These are phyloP conservation scores for Pogonocherus hispidulus DNA, from an alignment of 2,888 invertebrate genomes.

Conservation along the genomic window DNA sequence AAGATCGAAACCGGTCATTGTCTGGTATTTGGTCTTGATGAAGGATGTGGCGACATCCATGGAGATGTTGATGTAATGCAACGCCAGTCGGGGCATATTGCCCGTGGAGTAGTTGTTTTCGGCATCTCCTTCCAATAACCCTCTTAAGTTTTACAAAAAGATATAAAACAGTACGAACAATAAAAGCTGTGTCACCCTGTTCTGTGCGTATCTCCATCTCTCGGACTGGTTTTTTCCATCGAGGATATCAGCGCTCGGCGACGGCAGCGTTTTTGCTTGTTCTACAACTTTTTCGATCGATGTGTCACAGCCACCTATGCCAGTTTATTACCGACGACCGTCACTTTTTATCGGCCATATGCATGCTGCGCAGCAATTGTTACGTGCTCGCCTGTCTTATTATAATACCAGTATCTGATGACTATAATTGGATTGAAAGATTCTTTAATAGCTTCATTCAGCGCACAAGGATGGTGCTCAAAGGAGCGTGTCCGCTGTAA, in stretches of 20 bases:
- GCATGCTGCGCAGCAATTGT: slow-evolving; percentile 6
- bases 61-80: too few species aligned
- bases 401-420: neutral
- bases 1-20: too few species aligned
- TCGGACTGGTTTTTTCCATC: slow-evolving; percentile 58
- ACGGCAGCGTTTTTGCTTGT: slow-evolving; percentile 59
- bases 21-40: too few species aligned
- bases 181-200: too few species aligned
- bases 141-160: too few species aligned
- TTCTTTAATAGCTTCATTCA: neutral
- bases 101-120: too few species aligned
- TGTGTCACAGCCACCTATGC: slow-evolving; percentile 61
- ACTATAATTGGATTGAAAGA: neutral
- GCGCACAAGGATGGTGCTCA: neutral
- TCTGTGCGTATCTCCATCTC: slow-evolving; percentile 56
- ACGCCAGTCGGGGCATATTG: too few species aligned
- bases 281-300: slow-evolving; percentile 62
- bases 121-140: too few species aligned
- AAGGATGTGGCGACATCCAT: too few species aligned
- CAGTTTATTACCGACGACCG: slow-evolving; percentile 59
- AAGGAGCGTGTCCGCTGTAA: neutral
- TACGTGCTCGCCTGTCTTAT: slow-evolving; percentile 5
- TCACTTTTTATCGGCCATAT: slow-evolving; percentile 40
- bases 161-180: too few species aligned
- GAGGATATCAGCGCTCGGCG: slow-evolving; percentile 47